Evolutionary conservation across 1,140 invertebrate genomes (phyloP).

Genomic region (Riptortus pedestris): DNA sequence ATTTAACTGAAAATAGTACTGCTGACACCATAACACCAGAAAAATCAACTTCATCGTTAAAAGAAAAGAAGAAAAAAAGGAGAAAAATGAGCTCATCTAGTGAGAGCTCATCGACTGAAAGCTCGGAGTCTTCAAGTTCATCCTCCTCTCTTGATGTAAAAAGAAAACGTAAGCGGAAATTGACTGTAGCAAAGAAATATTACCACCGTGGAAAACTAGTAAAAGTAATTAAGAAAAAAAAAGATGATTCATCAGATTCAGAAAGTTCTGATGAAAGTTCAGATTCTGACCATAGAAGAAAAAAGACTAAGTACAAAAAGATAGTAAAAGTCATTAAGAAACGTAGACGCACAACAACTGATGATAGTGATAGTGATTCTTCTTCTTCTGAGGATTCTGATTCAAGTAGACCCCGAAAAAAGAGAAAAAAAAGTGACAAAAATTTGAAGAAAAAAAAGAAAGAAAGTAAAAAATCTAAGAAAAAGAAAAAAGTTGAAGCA

Average conservation of each 20-base stretch:
- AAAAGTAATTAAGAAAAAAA: slow-evolving; percentile 31
- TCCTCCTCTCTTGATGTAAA: slow-evolving; percentile 22
- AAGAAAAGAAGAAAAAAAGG: slow-evolving; percentile 25
- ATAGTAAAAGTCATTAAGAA: slow-evolving; percentile 28
- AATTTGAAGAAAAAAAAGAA: slow-evolving; percentile 26
- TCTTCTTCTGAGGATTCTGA: slow-evolving; percentile 29
- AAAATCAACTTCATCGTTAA: background rate
- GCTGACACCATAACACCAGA: background rate
- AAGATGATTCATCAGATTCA: slow-evolving; percentile 25
- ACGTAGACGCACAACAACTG: slow-evolving; percentile 1
- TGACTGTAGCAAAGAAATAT: slow-evolving; percentile 30
- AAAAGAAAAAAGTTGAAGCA: slow-evolving; percentile 14
- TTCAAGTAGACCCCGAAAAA: slow-evolving; percentile 14
- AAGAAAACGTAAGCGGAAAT: slow-evolving; percentile 19
- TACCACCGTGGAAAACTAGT: slow-evolving; percentile 31
- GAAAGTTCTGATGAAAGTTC: slow-evolving; percentile 26
- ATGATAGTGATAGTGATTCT: slow-evolving; percentile 26
- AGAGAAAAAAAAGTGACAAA: slow-evolving; percentile 22
- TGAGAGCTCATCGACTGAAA: slow-evolving; percentile 25
- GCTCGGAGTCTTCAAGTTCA: slow-evolving; percentile 23
- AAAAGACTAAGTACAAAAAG: slow-evolving; percentile 28
- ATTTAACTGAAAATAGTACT: background rate
- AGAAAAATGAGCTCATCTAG: slow-evolving; percentile 22
- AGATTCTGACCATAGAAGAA: slow-evolving; percentile 23
- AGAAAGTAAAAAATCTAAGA: slow-evolving; percentile 15